Percentiles rank a stretch among this genome's conserved stretches.
Evolutionary conservation across 2,888 invertebrate species (phyloP).

Genomic region (Amiota communis): DNA sequence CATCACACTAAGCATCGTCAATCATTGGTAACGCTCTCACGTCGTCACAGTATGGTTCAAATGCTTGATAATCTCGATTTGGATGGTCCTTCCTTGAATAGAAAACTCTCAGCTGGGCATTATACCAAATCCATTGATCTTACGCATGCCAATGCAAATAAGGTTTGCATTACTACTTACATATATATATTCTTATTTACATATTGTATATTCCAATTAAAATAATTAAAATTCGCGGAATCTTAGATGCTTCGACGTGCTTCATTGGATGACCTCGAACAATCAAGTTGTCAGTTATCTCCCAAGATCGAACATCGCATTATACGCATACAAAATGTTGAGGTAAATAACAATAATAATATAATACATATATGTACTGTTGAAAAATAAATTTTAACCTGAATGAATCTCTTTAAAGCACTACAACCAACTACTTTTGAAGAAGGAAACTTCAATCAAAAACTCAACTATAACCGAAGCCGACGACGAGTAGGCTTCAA

Average conservation of each 20-base stretch:
- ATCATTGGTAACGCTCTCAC: conserved; percentile 86
- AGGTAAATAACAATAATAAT: conserved; percentile 75
- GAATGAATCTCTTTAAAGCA: conserved; percentile 54
- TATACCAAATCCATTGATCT: conserved; percentile 70
- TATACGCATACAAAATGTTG: conserved; percentile 81
- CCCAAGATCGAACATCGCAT: conserved; percentile 89
- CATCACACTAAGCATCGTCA: conserved; percentile 87
- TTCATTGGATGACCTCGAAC: conserved; percentile 86
- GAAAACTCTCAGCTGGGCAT: conserved; percentile 73
- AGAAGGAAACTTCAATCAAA: conserved; percentile 75
- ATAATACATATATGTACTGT: neutral
- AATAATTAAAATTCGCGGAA: neutral
- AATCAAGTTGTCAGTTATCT: conserved; percentile 85
- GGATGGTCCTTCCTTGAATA: conserved; percentile 82
- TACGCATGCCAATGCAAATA: conserved; percentile 66
- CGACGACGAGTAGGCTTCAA: conserved; percentile 74
- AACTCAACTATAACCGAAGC: conserved; percentile 83
- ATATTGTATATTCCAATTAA: neutral
- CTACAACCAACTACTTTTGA: conserved; percentile 68
- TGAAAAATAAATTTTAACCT: neutral
- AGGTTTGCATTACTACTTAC: conserved; percentile 57
- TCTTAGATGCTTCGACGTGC: conserved; percentile 80
- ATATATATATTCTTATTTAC: too few species aligned
- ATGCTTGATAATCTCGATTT: conserved; percentile 81
- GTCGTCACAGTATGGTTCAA: conserved; percentile 86